Evolutionary conservation across 1,140 invertebrate genomes (phyloP).

Genomic region (Lanistes nyassanus): DNA sequence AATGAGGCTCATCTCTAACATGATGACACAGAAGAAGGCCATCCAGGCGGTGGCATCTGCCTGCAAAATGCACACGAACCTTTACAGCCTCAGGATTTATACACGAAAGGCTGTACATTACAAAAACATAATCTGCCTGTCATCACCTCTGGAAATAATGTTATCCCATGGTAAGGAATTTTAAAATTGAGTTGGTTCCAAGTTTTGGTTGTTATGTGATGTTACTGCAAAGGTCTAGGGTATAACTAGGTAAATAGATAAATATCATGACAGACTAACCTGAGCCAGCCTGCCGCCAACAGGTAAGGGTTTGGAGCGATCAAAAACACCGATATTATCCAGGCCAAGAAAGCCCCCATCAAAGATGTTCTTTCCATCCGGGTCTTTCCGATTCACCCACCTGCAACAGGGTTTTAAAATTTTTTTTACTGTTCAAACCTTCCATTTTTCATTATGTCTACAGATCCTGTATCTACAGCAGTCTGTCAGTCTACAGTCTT

Average conservation of each 20-base stretch:
- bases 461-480: too few species aligned
- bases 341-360: constrained; percentile 68
- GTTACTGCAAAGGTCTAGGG: too few species aligned
- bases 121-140: too few species aligned
- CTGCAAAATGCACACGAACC: constrained; percentile 42
- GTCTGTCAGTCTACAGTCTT: neutral
- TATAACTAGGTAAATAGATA: too few species aligned
- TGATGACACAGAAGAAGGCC: constrained; percentile 66
- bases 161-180: too few species aligned
- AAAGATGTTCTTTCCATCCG: constrained; percentile 64
- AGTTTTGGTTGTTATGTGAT: too few species aligned
- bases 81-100: too few species aligned
- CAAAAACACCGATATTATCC: constrained; percentile 69
- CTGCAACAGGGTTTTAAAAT: constrained; percentile 36
- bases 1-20: constrained; percentile 66
- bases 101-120: too few species aligned
- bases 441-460: too few species aligned
- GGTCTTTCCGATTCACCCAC: constrained; percentile 68
- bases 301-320: constrained; percentile 65
- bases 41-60: constrained; percentile 69
- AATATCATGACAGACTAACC: constrained; percentile 37
- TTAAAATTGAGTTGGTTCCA: too few species aligned
- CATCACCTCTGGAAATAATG: too few species aligned
- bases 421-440: too few species aligned
- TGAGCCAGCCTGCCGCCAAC: constrained; percentile 60